Evolutionary conservation across 2,888 invertebrate species (phyloP), one percentile per base, ranked within the genome.

Genomic region (Caenorhabditis sp.): DNA sequence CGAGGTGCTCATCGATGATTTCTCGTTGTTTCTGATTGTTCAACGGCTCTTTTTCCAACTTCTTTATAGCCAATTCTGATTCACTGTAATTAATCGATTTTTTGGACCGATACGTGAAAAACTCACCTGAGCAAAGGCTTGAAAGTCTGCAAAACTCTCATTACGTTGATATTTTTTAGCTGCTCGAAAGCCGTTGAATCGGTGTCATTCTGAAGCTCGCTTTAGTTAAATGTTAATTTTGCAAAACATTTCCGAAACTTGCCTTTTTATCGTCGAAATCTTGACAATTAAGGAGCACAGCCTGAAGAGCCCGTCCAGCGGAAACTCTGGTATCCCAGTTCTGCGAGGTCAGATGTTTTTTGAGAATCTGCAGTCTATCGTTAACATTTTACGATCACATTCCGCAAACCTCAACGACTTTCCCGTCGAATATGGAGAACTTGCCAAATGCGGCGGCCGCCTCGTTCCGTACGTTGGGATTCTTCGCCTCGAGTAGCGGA

Each of bases 261-360:
- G 43, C 66, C 48, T 58, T 50, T 7, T 13, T 30, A 9, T 13
- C 24, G 22, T 56, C 66, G 37, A 68, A 56, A 20, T 62, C 58
- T 2, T 62, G 56, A 6, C 53, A 41, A 30, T 59, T 58, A 8
- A 43, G 35, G 8, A 88, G 70, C n/a, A 84, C 66, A 9, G 73
- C 63, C 15, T 70, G 77, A 9, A 88, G 62, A 6, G 88, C 85
- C 27, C 83, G 79, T 13, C 86, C 84, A 6, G 88, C 83, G 4
- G 86, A 80, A 2, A 83, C 79, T 20, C 88, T 58, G 1, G 85
- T 78, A 17, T 88, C 87, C 88, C 88, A 88, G 9, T 74, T 66
- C 30, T 61, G 62, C 17, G 81, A 82, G 8, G 61, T 58, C 22
- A 80, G 55, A 58, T 85, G 79, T 45, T 76, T 75, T 43, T 66